Evolutionary conservation across 1,140 invertebrate genomes (phyloP).

Genomic region (Asbolus verrucosus): DNA sequence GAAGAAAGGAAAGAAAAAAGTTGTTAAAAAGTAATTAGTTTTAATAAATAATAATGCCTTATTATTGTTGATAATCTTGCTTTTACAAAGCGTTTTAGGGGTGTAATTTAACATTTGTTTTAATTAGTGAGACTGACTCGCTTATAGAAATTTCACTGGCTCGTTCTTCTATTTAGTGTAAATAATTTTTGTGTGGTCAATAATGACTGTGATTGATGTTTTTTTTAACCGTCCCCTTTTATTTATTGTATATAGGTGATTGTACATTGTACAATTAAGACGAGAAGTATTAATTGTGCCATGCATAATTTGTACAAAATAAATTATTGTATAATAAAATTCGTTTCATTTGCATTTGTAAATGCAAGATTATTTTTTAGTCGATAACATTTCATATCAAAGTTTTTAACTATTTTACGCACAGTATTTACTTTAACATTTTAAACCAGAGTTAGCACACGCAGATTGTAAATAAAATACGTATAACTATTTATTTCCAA

Average conservation of each 20-base stretch:
- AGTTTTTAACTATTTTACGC: constrained; percentile 2
- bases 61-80: constrained; percentile 42
- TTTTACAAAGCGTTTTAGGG: constrained; percentile 43
- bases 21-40: constrained; percentile 43
- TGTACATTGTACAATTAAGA: constrained; percentile 37
- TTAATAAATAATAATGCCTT: constrained; percentile 13
- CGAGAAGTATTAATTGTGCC: constrained; percentile 34
- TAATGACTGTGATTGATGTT: constrained; percentile 38
- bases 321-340: constrained; percentile 6
- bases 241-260: constrained; percentile 25
- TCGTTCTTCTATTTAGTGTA: constrained; percentile 8
- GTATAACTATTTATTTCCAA: constrained; percentile 12
- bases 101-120: constrained; percentile 37
- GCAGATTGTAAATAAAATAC: constrained; percentile 23
- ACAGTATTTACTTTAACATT: constrained; percentile 27
- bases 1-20: constrained; percentile 37
- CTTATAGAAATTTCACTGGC: constrained; percentile 6
- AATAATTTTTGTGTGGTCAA: constrained; percentile 22
- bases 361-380: constrained; percentile 38
- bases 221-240: constrained; percentile 28
- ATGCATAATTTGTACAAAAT: constrained; percentile 39
- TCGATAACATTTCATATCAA: constrained; percentile 20
- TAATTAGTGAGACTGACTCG: constrained; percentile 49
- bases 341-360: constrained; percentile 32
- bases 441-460: constrained; percentile 1